Evolutionary conservation across 1,140 invertebrate genomes (phyloP).

Genomic region (Aphelinus certus): DNA sequence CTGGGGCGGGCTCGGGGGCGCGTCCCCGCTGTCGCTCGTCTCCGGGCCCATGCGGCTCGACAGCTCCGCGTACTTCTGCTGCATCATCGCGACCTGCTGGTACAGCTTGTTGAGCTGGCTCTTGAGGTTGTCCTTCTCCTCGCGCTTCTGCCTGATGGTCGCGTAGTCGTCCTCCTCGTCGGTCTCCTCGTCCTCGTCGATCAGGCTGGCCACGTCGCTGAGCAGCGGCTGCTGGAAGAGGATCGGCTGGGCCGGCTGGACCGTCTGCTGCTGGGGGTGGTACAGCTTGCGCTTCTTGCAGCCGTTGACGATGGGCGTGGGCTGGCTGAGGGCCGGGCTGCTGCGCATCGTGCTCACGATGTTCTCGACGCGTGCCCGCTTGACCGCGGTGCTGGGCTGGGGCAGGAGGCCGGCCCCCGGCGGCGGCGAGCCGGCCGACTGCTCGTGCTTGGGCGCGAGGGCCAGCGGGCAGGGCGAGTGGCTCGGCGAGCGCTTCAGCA

Average conservation of each 20-base stretch:
- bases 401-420: too few species aligned
- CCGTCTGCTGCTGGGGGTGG: conserved; percentile 89
- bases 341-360: conserved; percentile 92
- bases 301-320: conserved; percentile 75
- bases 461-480: conserved; percentile 62
- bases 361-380: conserved; percentile 92
- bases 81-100: conserved; percentile 89
- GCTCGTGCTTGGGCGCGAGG: conserved; percentile 58
- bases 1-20: conserved; percentile 68
- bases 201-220: conserved; percentile 75
- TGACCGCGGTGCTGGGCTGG: conserved; percentile 75
- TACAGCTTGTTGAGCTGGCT: conserved; percentile 87
- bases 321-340: conserved; percentile 75
- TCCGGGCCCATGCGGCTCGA: conserved; percentile 85
- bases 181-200: conserved; percentile 79
- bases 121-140: conserved; percentile 85
- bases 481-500: conserved; percentile 64
- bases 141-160: conserved; percentile 80
- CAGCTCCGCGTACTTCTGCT: conserved; percentile 88
- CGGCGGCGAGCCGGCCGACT: conserved; percentile 41
- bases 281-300: conserved; percentile 98
- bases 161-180: conserved; percentile 79
- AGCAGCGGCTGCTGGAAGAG: conserved; percentile 56
- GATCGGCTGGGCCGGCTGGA: conserved; percentile 60
- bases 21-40: conserved; percentile 76